A percentile compares a stretch with the other conserved stretches of the same genome.
These are phyloP conservation scores for Coryphaenoides rupestris DNA, from an alignment of 2,113 vertebrate genomes.

Conservation along the genomic window DNA sequence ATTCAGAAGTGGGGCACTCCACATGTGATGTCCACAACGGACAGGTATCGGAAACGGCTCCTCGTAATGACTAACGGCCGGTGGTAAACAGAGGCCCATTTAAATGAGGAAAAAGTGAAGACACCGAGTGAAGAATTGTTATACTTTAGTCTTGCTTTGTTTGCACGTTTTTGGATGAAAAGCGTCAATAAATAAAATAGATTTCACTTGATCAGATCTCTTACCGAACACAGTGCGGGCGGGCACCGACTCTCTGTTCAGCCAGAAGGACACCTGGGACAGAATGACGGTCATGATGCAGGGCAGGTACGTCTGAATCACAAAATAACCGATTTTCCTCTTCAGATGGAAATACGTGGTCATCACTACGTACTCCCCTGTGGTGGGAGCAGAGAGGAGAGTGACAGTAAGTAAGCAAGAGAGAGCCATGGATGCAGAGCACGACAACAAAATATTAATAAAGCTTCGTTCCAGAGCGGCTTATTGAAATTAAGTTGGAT, in stretches of 20 bases:
- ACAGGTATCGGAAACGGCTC: too few species aligned
- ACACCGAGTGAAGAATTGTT: too few species aligned
- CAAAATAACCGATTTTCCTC: slow-evolving; percentile 98
- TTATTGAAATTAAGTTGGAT: too few species aligned
- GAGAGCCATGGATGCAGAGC: background rate
- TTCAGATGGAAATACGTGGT: slow-evolving; percentile 98
- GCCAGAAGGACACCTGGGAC: slow-evolving; percentile 99
- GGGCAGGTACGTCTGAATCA: slow-evolving; percentile 97
- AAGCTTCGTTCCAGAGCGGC: background rate
- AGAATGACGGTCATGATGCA: slow-evolving; percentile 99
- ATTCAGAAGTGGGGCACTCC: background rate
- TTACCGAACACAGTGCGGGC: slow-evolving; percentile 97
- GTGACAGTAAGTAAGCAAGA: background rate
- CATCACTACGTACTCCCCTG: slow-evolving; percentile 98
- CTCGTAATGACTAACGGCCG: too few species aligned
- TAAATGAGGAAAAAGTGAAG: too few species aligned
- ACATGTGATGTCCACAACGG: slow-evolving; percentile 14
- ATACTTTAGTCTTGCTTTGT: too few species aligned
- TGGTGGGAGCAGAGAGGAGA: slow-evolving; percentile 20
- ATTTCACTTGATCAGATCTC: too few species aligned
- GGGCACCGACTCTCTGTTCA: slow-evolving; percentile 95
- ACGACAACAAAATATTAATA: background rate
- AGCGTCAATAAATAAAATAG: too few species aligned
- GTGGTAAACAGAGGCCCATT: too few species aligned
- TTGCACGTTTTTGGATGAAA: too few species aligned